Base-by-base conservation (phyloP, 1,140 invertebrate species). In the Acromyrmex charruanus region DNA sequence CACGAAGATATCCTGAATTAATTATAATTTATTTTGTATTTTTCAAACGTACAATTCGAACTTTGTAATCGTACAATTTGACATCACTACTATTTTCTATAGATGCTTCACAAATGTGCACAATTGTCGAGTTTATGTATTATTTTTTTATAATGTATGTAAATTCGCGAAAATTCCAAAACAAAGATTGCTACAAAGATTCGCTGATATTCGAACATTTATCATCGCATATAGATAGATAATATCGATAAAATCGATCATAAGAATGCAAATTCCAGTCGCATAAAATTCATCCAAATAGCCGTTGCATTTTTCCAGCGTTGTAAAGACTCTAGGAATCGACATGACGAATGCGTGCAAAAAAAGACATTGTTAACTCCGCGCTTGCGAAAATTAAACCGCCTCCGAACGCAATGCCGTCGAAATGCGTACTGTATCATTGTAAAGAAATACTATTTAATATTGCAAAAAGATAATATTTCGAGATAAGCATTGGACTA, bases 391-490 rank as follows among this genome's bases (percentile, higher is more conserved):
- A 55, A 82, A 61, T 82, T 25, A 18, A 82, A 82, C n/a, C 25
- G 16, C 4, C 25, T 4, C 21, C 12, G 44, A 44, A 21, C 4
- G 68, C 69, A 61, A 49, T 39, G 39, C 18, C 39, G 55, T 49
- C 69, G 80, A 49, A 84, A 28, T 51, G 58, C 16, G 49, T 12
- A 25, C 31, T 28, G 51, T 59, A 35, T 84, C 39, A 35, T 49
- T 84, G 39, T 84, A 74, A 82, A 82, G 39, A 74, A 59, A 74
- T 12, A 58, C 18, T 82, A 82, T 82, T 82, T 82, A 74, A 82
- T 72, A 59, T 59, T 49, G 25, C 39, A 59, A 18, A 44, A 58
- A 63, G 16, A 82, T 59, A 59, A 72, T 82, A 82, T 82, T 82
- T 74, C 80, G 9, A 31, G 35, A 75, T 71, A 39, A 84, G 44